Base-by-base conservation (phyloP, 2,888 invertebrate species). In the Drosophila parthenogenetica region DNA sequence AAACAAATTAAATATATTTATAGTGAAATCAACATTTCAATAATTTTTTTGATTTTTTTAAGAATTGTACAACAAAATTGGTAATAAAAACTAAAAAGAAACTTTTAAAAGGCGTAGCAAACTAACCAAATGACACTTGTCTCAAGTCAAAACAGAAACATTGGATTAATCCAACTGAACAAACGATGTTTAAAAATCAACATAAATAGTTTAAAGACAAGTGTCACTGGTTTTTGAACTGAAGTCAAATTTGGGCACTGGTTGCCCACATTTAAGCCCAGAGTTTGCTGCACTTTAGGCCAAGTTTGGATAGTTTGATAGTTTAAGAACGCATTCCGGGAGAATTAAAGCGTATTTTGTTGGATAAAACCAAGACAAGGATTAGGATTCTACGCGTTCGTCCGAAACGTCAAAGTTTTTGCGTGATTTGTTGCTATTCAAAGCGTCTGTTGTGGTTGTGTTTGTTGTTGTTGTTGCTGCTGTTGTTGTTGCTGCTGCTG, bases 391-490 rank as follows among this genome's bases (percentile, higher is more conserved):
- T 65, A 73, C 45, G 60, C 69, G 58, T 74, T 50, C 55, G 78
- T 77, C 64, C 63, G 73, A 59, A 55, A 55, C 48, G 82, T 87
- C 74, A 64, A 61, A 58, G 55, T 63, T 25, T 40, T 73, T 49
- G 19, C 45, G 22, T 16, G 10, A 13, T n/a, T 25, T 10, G 25
- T 57, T 58, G 53, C 70, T 70, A 50, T 55, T 75, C 78, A 84
- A 59, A 84, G 86, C 76, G 89, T 84, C 77, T 86, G 87, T 87
- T 63, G 73, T 50, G 62, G 62, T 42, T 74, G 73, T n/a, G 63
- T 74, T 39, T 68, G 79, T 13, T 70, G 81, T 2, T 70, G 84
- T 0, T 77, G 78, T 0, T 81, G 85, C 1, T 70, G 74, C 1
- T 72, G 79, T 0, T 72, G 81, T 1, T 75, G 76, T 0, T 76